Evolutionary conservation across 2,888 invertebrate species (phyloP), one percentile per base, ranked within the genome.

Genomic region (Acleris cristana): DNA sequence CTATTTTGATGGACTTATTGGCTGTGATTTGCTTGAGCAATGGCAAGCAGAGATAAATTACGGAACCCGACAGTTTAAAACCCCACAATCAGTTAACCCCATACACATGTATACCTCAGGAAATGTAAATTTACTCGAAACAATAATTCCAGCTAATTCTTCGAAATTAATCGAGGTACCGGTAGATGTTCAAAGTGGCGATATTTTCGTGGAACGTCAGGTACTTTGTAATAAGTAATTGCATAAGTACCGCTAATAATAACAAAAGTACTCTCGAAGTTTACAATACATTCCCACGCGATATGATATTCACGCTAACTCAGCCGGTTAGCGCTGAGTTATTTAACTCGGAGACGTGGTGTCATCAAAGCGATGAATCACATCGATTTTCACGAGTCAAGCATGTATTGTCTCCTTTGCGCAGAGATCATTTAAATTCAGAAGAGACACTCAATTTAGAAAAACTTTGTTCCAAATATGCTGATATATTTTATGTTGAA

Each of bases 1-100:
- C 6, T 64, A 64, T 54, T 74, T 72, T 18, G 72, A 74, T 52
- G 74, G 72, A 1, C 48, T 75, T 0, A 70, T 4, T n/a, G n/a
- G n/a, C n/a, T n/a, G n/a, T n/a, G n/a, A n/a, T n/a, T n/a, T n/a
- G n/a, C n/a, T n/a, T n/a, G n/a, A n/a, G n/a, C n/a, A n/a, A n/a
- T n/a, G n/a, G n/a, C n/a, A n/a, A n/a, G n/a, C n/a, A n/a, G 71
- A 70, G 1, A 76, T 76, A 14, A 14, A 55, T 12, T 26, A 26
- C 26, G 26, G 26, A 26, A 30, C 26, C 30, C 23, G 53, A 26
- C 26, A n/a, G 5, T 56, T 56, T 18, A 40, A 19, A 44, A 56
- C 40, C 40, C 56, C 40, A 3, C 12, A 40, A 0, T 3, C 53
- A 14, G n/a, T 19, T 14, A 56, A 56, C 6, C 56, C 56, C 2